Evolutionary conservation across 2,113 vertebrate species (phyloP), one percentile per base, ranked within the genome.

Genomic region (Drymodes brunneopygia): DNA sequence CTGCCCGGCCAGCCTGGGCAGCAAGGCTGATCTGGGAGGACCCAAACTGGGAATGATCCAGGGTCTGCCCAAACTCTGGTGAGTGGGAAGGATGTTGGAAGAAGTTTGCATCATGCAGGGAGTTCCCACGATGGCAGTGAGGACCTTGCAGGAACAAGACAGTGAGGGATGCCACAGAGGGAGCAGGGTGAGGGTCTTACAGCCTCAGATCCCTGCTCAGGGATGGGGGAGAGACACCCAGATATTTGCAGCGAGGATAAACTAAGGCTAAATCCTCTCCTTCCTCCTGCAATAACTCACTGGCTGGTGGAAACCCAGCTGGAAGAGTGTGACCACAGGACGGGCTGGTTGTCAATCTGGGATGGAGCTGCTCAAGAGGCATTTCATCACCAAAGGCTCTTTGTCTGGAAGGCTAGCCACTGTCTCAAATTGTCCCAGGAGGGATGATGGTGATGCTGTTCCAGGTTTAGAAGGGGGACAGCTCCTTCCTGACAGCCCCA

Each of bases 361-460:
- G 23, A 29, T 5, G 6, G 42, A 79, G 81, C 61, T 90, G 74
- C 58, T 82, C 62, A 50, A 84, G 51, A 51, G 72, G 38, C 31
- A 20, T 90, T 94, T 95, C 77, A 24, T 40, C 86, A 94, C 62
- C 69, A 40, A 66, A 83, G 51, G 24, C 42, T 93, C 81, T 85
- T 50, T 87, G 92, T 81, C 56, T 81, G 36, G 33, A 51, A 54
- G 36, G 51, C 12, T 56, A 84, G 61, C 11, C 53, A 64, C 72
- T 36, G 58, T 60, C 67, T 62, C 42, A 15, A 5, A 0, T 33
- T 60, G 64, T 66, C 50, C 86, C 67, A 58, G 56, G 29, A 88
- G 71, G 50, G 50, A 72, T 64, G 31, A 44, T 75, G 61, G 53
- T 77, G 79, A 70, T 5, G 50, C 58, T 84, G 4, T 3, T 21